These are phyloP conservation scores for Tragulus kanchil DNA, from an alignment of 2,113 vertebrate species.

Conservation along the genomic window DNA sequence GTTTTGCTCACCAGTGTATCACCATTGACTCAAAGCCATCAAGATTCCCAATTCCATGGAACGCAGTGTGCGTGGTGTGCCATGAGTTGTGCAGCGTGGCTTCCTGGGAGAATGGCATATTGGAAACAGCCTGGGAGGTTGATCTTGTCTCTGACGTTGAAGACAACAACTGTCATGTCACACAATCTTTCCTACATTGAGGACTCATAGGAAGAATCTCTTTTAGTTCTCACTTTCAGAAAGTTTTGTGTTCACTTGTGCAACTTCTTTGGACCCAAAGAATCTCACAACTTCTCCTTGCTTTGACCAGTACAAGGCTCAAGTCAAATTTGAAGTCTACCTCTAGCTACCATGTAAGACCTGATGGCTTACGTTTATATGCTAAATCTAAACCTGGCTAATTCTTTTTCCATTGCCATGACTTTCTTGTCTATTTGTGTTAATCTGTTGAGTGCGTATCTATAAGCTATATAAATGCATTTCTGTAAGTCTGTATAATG, in stretches of 20 bases:
- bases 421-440: background rate
- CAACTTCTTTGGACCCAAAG: background rate
- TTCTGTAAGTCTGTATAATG: background rate
- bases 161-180: background rate
- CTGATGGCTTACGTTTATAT: background rate
- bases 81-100: background rate
- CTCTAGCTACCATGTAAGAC: background rate
- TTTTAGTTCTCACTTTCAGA: background rate
- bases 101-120: background rate
- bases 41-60: background rate
- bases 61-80: background rate
- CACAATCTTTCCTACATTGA: background rate
- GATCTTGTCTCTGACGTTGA: background rate
- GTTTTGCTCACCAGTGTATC: background rate
- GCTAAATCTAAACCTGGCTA: background rate
- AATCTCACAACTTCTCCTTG: conserved; percentile 27
- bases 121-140: background rate
- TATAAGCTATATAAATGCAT: background rate
- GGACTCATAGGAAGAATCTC: background rate
- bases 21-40: background rate
- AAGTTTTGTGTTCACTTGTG: background rate
- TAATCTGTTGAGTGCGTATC: background rate
- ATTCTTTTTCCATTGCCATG: background rate
- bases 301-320: background rate
- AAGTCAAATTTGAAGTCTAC: conserved; percentile 19